Conservation (phyloP, 2,888 invertebrate species). For the Agrochola macilenta region DNA sequence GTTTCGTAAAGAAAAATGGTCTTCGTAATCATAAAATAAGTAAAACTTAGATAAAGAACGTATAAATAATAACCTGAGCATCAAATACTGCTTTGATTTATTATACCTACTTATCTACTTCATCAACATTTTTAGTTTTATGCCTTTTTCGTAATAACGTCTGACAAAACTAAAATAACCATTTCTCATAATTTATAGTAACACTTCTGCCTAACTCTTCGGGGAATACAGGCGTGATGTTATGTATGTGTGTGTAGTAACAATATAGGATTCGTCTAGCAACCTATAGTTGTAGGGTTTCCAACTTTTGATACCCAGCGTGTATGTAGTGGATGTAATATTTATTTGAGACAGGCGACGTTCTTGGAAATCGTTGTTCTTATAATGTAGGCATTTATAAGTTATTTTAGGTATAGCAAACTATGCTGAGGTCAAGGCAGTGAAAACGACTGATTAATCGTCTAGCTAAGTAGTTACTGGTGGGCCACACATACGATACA, state of each 20-base stretch:
- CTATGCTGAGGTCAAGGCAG: background rate
- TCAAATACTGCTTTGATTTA: background rate
- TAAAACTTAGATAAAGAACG: background rate
- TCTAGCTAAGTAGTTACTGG: background rate
- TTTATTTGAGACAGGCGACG: slow-evolving; percentile 7
- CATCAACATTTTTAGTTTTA: background rate
- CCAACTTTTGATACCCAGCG: background rate
- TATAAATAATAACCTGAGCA: background rate
- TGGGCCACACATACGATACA: background rate
- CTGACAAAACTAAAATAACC: background rate
- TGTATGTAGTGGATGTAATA: slow-evolving; percentile 4
- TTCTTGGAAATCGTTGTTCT: background rate
- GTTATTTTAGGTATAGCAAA: background rate
- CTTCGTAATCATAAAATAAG: background rate
- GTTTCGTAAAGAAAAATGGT: too few relatives aligned
- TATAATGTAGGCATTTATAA: background rate
- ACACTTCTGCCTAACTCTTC: background rate
- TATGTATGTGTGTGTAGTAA: background rate
- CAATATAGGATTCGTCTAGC: background rate
- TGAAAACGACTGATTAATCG: background rate
- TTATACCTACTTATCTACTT: background rate
- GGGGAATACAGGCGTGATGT: background rate
- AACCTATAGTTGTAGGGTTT: background rate
- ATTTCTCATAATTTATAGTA: background rate
- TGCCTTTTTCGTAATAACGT: background rate